Evolutionary conservation across 2,888 invertebrate species (phyloP).

Genomic region (Macaria liturata): DNA sequence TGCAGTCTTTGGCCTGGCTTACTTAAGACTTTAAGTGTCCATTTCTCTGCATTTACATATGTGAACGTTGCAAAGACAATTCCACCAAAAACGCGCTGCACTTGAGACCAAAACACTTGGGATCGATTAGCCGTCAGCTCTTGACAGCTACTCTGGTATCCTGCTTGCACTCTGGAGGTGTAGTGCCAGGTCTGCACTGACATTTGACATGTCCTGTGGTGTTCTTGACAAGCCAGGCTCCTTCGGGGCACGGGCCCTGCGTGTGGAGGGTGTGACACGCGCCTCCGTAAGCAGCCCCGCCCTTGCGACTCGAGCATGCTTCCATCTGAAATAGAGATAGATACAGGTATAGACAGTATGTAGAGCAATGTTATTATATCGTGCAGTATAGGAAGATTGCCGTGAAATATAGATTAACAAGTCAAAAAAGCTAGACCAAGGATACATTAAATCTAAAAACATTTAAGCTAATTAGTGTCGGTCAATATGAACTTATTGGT

Average conservation of each 20-base stretch:
- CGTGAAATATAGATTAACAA: too few relatives aligned
- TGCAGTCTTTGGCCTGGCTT: background rate
- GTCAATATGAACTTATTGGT: too few relatives aligned
- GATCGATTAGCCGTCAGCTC: conserved; percentile 38
- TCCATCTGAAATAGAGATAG: conserved; percentile 54
- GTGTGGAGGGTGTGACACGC: conserved; percentile 91
- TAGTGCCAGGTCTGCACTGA: conserved; percentile 85
- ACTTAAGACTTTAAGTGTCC: background rate
- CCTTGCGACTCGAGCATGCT: conserved; percentile 83
- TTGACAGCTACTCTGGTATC: conserved; percentile 35
- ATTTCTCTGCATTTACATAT: background rate
- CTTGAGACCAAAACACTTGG: background rate
- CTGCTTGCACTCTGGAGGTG: conserved; percentile 42
- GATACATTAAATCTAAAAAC: too few relatives aligned
- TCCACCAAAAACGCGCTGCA: background rate
- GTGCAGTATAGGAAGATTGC: too few relatives aligned
- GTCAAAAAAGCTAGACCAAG: too few relatives aligned
- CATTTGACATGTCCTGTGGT: conserved; percentile 78
- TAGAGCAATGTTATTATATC: too few relatives aligned
- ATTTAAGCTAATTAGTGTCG: too few relatives aligned
- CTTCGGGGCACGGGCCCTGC: conserved; percentile 89
- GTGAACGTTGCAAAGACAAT: background rate
- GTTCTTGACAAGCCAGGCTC: conserved; percentile 80
- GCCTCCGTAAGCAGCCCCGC: conserved; percentile 85
- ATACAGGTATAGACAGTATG: too few relatives aligned